A percentile compares a stretch with the other conserved stretches of the same genome.
phyloP scores from a whole-genome alignment of 2,888 invertebrate genomes.

The Harpalus rubripes region DNA sequence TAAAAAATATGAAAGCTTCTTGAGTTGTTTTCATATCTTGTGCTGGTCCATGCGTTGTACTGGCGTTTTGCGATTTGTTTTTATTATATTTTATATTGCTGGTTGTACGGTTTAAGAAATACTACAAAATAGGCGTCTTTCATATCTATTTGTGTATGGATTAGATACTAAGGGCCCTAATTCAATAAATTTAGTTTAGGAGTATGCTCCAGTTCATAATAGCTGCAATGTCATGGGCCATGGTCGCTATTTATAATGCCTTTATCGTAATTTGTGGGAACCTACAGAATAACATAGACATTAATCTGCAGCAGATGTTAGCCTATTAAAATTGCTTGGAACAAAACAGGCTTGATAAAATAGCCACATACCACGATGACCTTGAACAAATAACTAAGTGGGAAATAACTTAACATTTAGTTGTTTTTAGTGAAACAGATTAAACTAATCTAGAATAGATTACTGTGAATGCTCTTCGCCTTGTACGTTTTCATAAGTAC shows the following conservation, averaged over 20 bases:
- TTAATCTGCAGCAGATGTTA: conserved; percentile 1
- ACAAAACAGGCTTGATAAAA: not conserved
- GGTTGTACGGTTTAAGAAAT: no score
- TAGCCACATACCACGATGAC: not conserved
- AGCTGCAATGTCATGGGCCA: not conserved
- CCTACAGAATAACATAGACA: not conserved
- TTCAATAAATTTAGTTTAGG: no score
- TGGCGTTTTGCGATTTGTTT: no score
- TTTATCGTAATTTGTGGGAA: not conserved
- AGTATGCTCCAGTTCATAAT: not conserved
- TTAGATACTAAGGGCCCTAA: no score
- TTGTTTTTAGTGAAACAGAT: not conserved
- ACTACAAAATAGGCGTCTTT: no score
- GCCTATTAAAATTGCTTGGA: conserved; percentile 2
- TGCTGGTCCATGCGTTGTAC: no score
- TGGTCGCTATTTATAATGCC: not conserved
- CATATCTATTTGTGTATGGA: no score
- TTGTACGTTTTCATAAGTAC: no score
- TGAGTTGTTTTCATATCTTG: no score
- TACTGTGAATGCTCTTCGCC: no score
- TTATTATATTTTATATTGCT: no score
- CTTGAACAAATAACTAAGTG: not conserved
- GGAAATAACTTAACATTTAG: not conserved
- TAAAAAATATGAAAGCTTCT: no score
- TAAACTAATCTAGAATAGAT: not conserved